Conservation (phyloP, 2,797 vertebrate genomes). For the Phataginus tetradactyla region DNA sequence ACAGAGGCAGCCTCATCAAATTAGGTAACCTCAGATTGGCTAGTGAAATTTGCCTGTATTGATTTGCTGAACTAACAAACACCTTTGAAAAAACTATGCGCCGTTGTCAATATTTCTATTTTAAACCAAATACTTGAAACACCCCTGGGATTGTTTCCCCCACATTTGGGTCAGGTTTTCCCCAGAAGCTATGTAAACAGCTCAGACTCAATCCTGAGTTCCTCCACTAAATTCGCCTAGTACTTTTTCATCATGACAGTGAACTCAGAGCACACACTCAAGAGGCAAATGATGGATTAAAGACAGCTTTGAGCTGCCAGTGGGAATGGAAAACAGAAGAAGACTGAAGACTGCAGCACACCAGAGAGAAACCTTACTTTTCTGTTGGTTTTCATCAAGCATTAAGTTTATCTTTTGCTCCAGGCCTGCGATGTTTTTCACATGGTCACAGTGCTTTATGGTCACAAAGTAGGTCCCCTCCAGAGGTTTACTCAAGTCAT, state of each 20-base stretch:
- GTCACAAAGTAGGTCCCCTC: background rate
- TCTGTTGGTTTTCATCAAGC: constrained; percentile 23
- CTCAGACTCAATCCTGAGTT: constrained; percentile 18
- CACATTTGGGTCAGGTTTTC: constrained; percentile 43
- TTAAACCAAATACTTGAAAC: constrained; percentile 41
- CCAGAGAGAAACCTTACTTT: constrained; percentile 19
- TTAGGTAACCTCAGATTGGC: background rate
- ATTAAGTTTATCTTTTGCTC: constrained; percentile 38
- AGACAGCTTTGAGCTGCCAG: background rate
- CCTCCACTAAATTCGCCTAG: constrained; percentile 25
- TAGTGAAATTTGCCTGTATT: background rate
- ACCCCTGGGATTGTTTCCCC: background rate
- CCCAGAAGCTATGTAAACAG: constrained; percentile 57
- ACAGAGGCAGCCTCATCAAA: background rate
- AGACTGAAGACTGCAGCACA: background rate
- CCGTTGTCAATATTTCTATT: constrained; percentile 20
- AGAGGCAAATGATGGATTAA: constrained; percentile 64
- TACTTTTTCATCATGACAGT: constrained; percentile 69
- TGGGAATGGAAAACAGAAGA: constrained; percentile 52
- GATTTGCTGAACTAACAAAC: background rate
- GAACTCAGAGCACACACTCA: constrained; percentile 53
- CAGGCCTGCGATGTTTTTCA: background rate
- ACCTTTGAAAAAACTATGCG: background rate
- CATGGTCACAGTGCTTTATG: background rate
- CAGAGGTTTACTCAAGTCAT: background rate